Conservation (phyloP, 1,140 invertebrate species). For the Lysiphlebus fabarum region DNA sequence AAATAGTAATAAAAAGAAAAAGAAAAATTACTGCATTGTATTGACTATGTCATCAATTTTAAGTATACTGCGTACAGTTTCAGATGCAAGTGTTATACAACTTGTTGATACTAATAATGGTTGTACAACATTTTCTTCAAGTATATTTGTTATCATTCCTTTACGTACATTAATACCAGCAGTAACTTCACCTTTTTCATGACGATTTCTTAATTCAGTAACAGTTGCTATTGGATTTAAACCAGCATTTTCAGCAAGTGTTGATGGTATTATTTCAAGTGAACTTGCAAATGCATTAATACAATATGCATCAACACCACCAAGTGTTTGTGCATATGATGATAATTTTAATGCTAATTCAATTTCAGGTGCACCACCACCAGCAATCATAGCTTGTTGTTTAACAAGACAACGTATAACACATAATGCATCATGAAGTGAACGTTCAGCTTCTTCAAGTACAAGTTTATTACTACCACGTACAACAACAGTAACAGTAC, state of each 20-base stretch:
- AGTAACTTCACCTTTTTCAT: constrained; percentile 78
- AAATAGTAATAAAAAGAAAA: background rate
- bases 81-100: constrained; percentile 90
- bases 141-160: constrained; percentile 93
- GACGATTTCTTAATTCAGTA: constrained; percentile 91
- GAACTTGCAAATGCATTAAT: constrained; percentile 93
- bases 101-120: constrained; percentile 92
- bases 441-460: constrained; percentile 91
- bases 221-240: constrained; percentile 96
- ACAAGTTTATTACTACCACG: constrained; percentile 97
- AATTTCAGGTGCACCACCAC: constrained; percentile 96
- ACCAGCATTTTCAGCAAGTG: constrained; percentile 99
- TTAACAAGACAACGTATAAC: constrained; percentile 96
- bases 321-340: constrained; percentile 76
- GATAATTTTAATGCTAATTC: constrained; percentile 86
- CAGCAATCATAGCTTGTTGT: constrained; percentile 84
- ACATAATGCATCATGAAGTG: constrained; percentile 96
- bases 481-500: constrained; percentile 90
- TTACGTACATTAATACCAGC: constrained; percentile 97
- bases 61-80: constrained; percentile 95
- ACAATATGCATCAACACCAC: constrained; percentile 93
- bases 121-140: constrained; percentile 96
- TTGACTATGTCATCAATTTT: constrained; percentile 99
- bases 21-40: constrained; percentile 43
- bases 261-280: constrained; percentile 92